Conservation (phyloP, 2,113 vertebrate genomes). For the Antechinus flavipes region DNA sequence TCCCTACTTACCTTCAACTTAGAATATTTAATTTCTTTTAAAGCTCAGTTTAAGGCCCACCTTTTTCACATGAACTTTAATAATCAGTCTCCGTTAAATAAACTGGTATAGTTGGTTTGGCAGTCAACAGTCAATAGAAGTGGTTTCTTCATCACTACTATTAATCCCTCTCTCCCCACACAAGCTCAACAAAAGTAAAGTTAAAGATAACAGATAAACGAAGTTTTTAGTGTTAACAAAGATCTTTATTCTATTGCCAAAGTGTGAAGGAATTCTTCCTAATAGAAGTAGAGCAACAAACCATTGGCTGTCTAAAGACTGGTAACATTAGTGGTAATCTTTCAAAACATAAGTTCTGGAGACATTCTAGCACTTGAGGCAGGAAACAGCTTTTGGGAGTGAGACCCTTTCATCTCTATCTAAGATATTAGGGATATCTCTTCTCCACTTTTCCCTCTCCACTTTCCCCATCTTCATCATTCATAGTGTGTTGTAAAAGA, state of each 20-base stretch:
- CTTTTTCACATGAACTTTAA: neutral
- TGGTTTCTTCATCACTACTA: neutral
- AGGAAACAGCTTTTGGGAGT: neutral
- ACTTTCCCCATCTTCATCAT: neutral
- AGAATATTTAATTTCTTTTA: conserved; percentile 21
- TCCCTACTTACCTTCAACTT: neutral
- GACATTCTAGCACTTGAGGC: neutral
- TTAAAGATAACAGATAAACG: neutral
- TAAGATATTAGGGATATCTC: neutral
- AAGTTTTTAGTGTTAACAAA: neutral
- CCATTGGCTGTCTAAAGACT: neutral
- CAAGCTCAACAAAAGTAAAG: neutral
- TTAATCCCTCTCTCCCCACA: too few relatives aligned
- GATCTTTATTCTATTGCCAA: neutral
- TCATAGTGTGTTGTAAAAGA: neutral
- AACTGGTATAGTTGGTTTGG: neutral
- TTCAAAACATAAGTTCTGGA: neutral
- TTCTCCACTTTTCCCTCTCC: neutral
- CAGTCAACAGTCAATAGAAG: neutral
- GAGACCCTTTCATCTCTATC: neutral
- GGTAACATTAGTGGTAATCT: neutral
- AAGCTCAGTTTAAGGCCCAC: neutral
- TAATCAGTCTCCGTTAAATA: neutral
- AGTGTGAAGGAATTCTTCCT: neutral
- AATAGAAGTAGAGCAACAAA: neutral